phyloP scores from a whole-genome alignment of 1,140 invertebrate species.

The Dreissena rostriformis region DNA sequence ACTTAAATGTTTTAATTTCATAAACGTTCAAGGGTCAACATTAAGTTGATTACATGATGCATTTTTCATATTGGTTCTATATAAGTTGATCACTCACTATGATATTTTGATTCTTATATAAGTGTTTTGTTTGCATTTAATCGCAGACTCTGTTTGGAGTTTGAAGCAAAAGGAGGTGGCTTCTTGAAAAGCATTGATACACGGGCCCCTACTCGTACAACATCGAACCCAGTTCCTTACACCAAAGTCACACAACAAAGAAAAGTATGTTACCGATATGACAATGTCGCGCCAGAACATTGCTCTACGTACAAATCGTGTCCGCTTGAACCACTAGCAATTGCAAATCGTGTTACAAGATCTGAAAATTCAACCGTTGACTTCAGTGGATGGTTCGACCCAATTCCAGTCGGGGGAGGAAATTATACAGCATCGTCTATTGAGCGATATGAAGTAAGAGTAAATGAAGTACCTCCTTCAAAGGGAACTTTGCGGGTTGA shows the following conservation, averaged over 20 bases:
- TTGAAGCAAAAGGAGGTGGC: constrained; percentile 12
- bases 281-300: background rate
- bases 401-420: background rate
- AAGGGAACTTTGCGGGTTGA: too few species aligned
- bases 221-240: background rate
- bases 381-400: constrained; percentile 21
- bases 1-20: too few species aligned
- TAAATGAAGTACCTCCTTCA: background rate
- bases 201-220: too few species aligned
- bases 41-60: background rate
- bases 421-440: background rate
- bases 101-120: too few species aligned
- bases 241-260: background rate
- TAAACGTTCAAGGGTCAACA: background rate
- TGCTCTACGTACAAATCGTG: background rate
- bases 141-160: constrained; percentile 22
- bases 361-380: constrained; percentile 3
- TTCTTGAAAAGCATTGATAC: constrained; percentile 15
- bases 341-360: background rate
- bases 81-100: too few species aligned
- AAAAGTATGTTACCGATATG: constrained; percentile 27
- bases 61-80: too few species aligned
- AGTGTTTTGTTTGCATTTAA: too few species aligned
- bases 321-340: constrained; percentile 1
- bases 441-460: constrained; percentile 15